Percentiles rank a stretch among this genome's conserved stretches.
Conservation (phyloP, 2,113 vertebrate genomes). For the Sula dactylatra region DNA sequence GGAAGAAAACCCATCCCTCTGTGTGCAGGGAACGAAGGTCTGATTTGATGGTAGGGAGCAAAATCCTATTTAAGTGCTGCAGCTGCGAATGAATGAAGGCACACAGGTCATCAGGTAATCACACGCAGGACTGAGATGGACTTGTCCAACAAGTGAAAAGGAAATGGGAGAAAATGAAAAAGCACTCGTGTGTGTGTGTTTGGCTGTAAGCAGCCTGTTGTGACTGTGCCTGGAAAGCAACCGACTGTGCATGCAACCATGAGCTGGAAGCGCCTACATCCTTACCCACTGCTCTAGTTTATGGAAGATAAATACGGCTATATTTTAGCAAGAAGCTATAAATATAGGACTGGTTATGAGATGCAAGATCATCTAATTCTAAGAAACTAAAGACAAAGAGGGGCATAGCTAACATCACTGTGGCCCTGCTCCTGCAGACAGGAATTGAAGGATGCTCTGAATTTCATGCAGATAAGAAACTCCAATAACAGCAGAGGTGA, state of each 20-base stretch:
- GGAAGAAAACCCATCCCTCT: neutral
- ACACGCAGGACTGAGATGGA: neutral
- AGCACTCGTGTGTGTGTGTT: neutral
- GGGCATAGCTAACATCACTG: neutral
- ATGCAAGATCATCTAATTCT: neutral
- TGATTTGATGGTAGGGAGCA: neutral
- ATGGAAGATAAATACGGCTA: neutral
- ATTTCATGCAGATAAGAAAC: neutral
- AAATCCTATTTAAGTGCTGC: neutral
- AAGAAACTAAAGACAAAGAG: neutral
- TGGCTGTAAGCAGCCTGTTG: neutral
- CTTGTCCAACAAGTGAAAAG: neutral
- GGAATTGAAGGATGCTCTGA: neutral
- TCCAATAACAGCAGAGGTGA: neutral
- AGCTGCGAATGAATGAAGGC: neutral
- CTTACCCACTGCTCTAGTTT: neutral
- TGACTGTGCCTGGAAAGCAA: neutral
- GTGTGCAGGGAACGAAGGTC: neutral
- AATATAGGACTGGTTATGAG: neutral
- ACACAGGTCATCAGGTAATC: slow-evolving; percentile 2
- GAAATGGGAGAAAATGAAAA: slow-evolving; percentile 20
- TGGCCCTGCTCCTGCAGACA: neutral
- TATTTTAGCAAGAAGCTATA: neutral
- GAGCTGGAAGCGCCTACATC: neutral
- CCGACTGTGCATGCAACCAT: neutral